Evolutionary conservation across 2,113 vertebrate species (phyloP), one percentile per base, ranked within the genome.

Genomic region (Gadus macrocephalus): DNA sequence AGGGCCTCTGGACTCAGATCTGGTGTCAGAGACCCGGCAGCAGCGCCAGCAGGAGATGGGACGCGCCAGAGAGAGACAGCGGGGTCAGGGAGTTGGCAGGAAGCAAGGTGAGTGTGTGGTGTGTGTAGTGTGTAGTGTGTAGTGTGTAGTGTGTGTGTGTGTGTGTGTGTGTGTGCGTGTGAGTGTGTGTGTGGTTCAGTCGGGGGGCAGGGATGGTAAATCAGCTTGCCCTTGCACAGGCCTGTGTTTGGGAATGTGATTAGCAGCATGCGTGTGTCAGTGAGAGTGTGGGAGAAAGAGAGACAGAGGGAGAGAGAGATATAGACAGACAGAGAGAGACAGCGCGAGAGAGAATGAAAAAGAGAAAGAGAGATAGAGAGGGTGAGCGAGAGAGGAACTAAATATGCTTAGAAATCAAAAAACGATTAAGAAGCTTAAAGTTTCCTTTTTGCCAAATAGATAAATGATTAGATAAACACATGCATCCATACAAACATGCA

Each of bases 161-260:
- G 59, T 61, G 62, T 20, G n/a, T 25, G 25, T 25, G 25, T 25
- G 25, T 25, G 25, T 25, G 22, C n/a, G 60, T 62, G 17, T 62
- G 60, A 27, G 60, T 53, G 65, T 55, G 27, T 68, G 66, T 63
- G 69, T 56, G 20, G 53, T 61, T 28, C 70, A 55, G 62, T 68
- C 42, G 22, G 56, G 67, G 22, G 69, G n/a, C 56, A 53, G 42
- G 27, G 64, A 28, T 25, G 42, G 35, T 35, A 35, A 31, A 58
- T 5, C 8, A 53, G 78, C 75, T 73, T 81, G 81, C 80, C 83
- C 84, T 80, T 80, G 78, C 82, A 76, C 74, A 78, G 84, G 82
- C 64, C 35, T 62, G 69, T 15, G 49, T 68, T 72, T 67, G 76
- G 76, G 60, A 67, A 69, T 64, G 68, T 49, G 65, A 62, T 72